Evolutionary conservation across 2,888 invertebrate genomes (phyloP).

Genomic region (Orchesellides sinensis): DNA sequence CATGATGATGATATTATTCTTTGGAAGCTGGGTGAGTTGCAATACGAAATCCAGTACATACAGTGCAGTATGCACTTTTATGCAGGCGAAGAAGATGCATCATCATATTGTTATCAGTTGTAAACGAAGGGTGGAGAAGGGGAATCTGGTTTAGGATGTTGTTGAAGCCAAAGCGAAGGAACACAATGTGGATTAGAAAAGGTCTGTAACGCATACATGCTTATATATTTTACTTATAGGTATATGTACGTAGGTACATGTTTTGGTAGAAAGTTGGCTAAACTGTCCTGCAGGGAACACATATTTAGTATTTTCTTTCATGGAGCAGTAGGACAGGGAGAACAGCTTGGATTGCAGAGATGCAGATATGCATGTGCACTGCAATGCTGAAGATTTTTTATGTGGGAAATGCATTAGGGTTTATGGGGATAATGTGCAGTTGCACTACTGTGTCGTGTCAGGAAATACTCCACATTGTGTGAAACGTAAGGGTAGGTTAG

Average conservation of each 20-base stretch:
- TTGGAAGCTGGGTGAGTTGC: conserved; percentile 1
- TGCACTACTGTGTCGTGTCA: no score
- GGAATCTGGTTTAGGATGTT: conserved; percentile 4
- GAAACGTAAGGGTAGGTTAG: conserved; percentile 72
- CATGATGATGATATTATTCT: no score
- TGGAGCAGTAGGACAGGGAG: conserved; percentile 2
- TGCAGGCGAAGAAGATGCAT: not conserved
- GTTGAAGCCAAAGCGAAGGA: no score
- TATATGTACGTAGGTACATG: not conserved
- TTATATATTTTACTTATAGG: not conserved
- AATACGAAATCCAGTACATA: no score
- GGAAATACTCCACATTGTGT: conserved; percentile 26
- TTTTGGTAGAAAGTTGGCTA: no score
- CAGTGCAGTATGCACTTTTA: conserved; percentile 5
- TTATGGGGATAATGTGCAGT: no score
- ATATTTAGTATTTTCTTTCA: not conserved
- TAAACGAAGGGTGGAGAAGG: conserved; percentile 5
- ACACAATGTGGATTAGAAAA: no score
- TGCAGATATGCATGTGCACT: conserved; percentile 1
- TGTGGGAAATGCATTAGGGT: not conserved
- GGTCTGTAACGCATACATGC: no score
- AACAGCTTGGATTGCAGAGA: not conserved
- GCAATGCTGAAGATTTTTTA: no score
- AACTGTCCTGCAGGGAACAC: not conserved
- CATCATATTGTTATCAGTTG: not conserved